Base-by-base conservation (phyloP, 2,113 vertebrate species). In the Tor tambroides region DNA sequence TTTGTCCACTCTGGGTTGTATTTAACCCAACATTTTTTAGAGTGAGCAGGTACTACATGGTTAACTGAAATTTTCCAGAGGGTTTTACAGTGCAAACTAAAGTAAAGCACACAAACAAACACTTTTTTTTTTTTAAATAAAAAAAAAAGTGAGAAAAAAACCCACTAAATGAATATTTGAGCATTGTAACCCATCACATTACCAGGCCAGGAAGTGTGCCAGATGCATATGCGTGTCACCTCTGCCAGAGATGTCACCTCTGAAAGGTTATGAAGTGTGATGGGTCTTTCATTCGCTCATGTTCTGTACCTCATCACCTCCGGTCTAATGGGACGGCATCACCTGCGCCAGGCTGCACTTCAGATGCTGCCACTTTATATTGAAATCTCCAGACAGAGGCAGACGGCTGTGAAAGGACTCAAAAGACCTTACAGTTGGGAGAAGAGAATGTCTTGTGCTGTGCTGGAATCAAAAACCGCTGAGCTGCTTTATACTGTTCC, bases 261-360 rank as follows among this genome's bases (percentile, higher is more conserved):
- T 54, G 75, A 51, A 30, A 19, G 46, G 46, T 78, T 54, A 6
- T 78, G 26, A 78, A 32, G 26, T 19, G 46, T 78, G 75, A 54
- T 78, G 46, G 46, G 14, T 78, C 49, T 54, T 59, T 59, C 56
- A 59, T 59, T 59, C 21, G 21, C 56, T 59, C 56, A 4, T 59
- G 56, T 28, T 78, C 75, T 30, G 75, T 51, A 78, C 28, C 46
- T 78, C 75, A 78, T 78, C 26, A 17, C 4, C 75, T 78, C 46
- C 7, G 26, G n/a, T 30, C 46, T 78, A 54, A 78, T 78, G 46
- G 46, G 49, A 78, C 46, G 9, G 43, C 6, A 7, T 78, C 75
- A 78, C 26, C 46, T 78, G 75, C 11, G 26, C 54, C 54, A 2
- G 51, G 5, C 46, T 14, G 49, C 5, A 1, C 75, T 26, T 77